Conservation (phyloP, 2,113 vertebrate species). For the Osmerus mordax region DNA sequence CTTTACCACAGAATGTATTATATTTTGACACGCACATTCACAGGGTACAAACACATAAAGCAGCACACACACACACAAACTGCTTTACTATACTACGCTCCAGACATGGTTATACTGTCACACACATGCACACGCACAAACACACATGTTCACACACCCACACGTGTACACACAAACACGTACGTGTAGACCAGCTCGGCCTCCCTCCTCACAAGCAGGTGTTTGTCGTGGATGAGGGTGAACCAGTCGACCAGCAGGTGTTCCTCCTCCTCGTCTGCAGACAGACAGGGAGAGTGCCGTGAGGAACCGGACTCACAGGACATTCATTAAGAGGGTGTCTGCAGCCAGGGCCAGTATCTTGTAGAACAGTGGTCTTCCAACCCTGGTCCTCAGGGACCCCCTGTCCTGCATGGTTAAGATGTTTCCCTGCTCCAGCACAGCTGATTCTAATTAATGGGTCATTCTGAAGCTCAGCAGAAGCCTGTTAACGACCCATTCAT, state of each 20-base stretch:
- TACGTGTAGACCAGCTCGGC: constrained; percentile 96
- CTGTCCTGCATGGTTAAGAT: too few relatives aligned
- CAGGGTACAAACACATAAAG: too few relatives aligned
- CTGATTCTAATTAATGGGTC: too few relatives aligned
- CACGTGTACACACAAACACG: constrained; percentile 51
- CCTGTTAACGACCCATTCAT: too few relatives aligned
- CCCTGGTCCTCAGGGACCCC: too few relatives aligned
- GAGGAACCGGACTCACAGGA: background rate
- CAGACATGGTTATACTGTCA: too few relatives aligned
- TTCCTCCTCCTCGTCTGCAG: constrained; percentile 86
- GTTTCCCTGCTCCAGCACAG: too few relatives aligned
- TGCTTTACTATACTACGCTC: background rate
- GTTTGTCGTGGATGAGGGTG: constrained; percentile 96
- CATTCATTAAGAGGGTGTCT: too few relatives aligned
- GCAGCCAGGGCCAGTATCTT: background rate
- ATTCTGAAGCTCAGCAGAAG: too few relatives aligned
- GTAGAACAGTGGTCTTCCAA: background rate
- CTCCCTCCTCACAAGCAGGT: constrained; percentile 88
- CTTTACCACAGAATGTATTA: background rate
- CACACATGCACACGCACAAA: background rate
- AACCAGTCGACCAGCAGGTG: constrained; percentile 95
- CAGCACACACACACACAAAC: background rate
- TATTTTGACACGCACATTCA: too few relatives aligned
- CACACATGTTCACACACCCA: background rate
- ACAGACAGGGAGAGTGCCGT: background rate